These are phyloP conservation scores for Tolmerus cingulatus DNA, from an alignment of 2,888 invertebrate genomes.

Conservation along the genomic window DNA sequence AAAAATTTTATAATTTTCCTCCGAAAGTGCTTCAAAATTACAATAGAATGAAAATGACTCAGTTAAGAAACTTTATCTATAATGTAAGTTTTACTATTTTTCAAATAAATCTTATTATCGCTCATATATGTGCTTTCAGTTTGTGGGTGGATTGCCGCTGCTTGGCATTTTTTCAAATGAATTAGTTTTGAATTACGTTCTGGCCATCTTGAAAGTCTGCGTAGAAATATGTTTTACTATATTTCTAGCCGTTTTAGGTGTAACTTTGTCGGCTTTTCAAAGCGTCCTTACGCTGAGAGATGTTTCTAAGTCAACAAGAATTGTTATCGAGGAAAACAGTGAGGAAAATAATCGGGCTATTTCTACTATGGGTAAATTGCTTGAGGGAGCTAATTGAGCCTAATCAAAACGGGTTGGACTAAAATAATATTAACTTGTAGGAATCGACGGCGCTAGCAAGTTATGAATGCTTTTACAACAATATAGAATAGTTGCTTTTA, in stretches of 20 bases:
- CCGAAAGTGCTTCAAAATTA: background rate
- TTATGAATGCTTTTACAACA: too few species aligned
- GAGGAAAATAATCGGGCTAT: background rate
- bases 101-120: background rate
- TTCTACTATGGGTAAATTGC: too few species aligned
- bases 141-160: background rate
- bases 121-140: background rate
- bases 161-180: background rate
- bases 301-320: background rate
- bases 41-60: background rate
- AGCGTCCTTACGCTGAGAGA: background rate
- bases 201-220: background rate
- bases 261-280: background rate
- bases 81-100: background rate
- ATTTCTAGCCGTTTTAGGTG: background rate
- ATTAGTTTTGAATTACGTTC: background rate
- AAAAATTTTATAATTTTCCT: background rate
- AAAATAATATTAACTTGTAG: too few species aligned
- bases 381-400: too few species aligned
- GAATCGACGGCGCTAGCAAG: too few species aligned
- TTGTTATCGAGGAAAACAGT: background rate
- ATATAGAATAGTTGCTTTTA: too few species aligned
- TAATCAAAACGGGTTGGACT: too few species aligned
- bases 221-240: background rate
- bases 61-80: background rate